Evolutionary conservation across 1,140 invertebrate genomes (phyloP).

Genomic region (Latrodectus geometricus): DNA sequence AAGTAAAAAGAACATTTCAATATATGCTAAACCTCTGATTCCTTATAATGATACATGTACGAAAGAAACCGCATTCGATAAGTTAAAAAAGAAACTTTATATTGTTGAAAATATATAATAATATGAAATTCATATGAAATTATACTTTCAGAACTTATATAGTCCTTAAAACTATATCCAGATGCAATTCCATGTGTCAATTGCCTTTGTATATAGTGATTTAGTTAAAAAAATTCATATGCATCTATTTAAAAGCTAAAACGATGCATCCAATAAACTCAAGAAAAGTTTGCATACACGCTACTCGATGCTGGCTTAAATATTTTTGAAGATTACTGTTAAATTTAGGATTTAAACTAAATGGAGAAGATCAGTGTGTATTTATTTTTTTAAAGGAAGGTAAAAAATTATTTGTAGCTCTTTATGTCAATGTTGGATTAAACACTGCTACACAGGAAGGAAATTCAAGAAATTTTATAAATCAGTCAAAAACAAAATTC

Average conservation of each 20-base stretch:
- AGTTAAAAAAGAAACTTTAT: too few species aligned
- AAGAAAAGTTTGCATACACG: constrained; percentile 69
- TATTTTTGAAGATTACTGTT: constrained; percentile 11
- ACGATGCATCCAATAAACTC: constrained; percentile 62
- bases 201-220: constrained; percentile 65
- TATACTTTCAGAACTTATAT: too few species aligned
- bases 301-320: constrained; percentile 69
- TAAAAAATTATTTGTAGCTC: background rate
- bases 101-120: too few species aligned
- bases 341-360: background rate
- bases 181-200: constrained; percentile 18
- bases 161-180: too few species aligned
- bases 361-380: constrained; percentile 53
- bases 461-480: background rate
- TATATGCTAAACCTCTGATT: too few species aligned
- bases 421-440: constrained; percentile 62
- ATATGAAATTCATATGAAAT: too few species aligned
- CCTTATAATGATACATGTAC: too few species aligned
- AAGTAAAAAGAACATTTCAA: too few species aligned
- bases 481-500: too few species aligned
- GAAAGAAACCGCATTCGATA: too few species aligned
- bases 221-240: constrained; percentile 70
- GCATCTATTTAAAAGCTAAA: constrained; percentile 68
- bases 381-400: constrained; percentile 2
- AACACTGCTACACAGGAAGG: background rate